Percentiles rank a stretch among this genome's conserved stretches.
Evolutionary conservation across 2,113 vertebrate genomes (phyloP).

Genomic region (Stegostoma tigrinum): DNA sequence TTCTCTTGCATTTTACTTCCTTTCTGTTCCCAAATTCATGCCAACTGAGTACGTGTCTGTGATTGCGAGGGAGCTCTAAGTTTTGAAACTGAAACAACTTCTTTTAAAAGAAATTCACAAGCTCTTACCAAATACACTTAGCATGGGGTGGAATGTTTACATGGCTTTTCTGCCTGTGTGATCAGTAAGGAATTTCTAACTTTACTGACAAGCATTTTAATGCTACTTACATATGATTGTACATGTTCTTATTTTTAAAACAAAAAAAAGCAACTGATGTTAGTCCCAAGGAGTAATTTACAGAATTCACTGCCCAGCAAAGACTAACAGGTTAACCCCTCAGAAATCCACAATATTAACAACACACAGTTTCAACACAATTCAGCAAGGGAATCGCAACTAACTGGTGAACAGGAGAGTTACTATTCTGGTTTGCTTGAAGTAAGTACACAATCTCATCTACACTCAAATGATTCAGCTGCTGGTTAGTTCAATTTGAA

Average conservation of each 20-base stretch:
- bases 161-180: background rate
- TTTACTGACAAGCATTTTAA: background rate
- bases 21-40: background rate
- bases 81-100: background rate
- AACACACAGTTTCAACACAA: background rate
- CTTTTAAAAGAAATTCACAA: background rate
- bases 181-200: background rate
- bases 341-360: background rate
- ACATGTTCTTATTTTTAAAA: no score
- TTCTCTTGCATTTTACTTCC: background rate
- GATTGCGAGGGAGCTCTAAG: background rate
- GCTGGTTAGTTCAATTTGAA: background rate
- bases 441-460: background rate
- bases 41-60: background rate
- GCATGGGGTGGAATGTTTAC: background rate
- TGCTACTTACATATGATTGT: no score
- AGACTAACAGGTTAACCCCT: background rate
- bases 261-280: background rate
- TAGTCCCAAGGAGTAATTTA: background rate
- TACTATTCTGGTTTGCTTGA: background rate
- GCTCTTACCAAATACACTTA: background rate
- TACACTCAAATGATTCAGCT: background rate
- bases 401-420: background rate
- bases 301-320: background rate
- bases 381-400: background rate